phyloP scores from a whole-genome alignment of 2,113 vertebrate species.

The Willisornis vidua region DNA sequence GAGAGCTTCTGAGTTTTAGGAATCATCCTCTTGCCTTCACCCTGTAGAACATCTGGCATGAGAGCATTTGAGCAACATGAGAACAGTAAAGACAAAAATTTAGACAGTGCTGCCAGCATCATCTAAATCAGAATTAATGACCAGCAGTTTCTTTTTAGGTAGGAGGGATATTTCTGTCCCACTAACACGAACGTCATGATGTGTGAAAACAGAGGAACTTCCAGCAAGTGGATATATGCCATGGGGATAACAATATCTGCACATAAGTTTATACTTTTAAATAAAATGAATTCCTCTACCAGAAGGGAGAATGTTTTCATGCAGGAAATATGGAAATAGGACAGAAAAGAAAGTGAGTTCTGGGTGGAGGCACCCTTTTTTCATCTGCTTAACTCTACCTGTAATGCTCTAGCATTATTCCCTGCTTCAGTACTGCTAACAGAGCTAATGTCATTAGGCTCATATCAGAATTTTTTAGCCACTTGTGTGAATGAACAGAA shows the following conservation, averaged over 20 bases:
- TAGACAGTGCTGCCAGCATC: fast-evolving
- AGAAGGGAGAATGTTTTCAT: neutral
- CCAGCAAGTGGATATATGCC: neutral
- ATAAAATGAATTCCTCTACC: neutral
- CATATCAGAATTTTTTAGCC: neutral
- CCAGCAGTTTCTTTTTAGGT: neutral
- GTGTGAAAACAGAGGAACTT: neutral
- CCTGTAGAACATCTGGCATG: neutral
- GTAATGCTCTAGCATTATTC: neutral
- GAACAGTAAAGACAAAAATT: neutral
- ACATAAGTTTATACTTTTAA: neutral
- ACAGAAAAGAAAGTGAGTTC: neutral
- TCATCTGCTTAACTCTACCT: neutral
- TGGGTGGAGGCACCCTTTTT: neutral
- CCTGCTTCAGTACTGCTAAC: neutral
- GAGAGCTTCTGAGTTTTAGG: neutral
- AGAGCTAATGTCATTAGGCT: neutral
- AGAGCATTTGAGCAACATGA: neutral
- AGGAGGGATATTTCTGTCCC: neutral
- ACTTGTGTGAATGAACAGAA: neutral
- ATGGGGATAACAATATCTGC: neutral
- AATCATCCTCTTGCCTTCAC: neutral
- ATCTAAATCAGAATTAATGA: neutral
- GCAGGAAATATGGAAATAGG: neutral
- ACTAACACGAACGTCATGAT: neutral